Evolutionary conservation across 2,797 vertebrate species (phyloP).

Genomic region (Lepilemur ruficaudatus): DNA sequence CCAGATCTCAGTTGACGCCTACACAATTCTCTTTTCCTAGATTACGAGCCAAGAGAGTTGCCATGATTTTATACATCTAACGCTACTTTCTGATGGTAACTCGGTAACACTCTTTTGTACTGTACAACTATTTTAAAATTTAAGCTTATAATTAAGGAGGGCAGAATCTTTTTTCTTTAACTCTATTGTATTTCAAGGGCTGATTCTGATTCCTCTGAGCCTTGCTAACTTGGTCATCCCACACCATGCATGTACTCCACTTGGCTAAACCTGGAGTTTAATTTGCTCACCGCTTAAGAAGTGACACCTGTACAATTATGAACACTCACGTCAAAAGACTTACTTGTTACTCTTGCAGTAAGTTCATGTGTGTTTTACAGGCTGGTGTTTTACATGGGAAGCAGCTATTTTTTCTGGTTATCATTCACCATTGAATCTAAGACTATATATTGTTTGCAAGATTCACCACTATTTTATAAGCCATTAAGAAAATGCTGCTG

Average conservation of each 20-base stretch:
- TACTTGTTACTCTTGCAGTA: background rate
- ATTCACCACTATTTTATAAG: constrained; percentile 1
- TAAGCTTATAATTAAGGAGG: background rate
- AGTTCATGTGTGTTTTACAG: background rate
- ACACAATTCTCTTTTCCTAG: background rate
- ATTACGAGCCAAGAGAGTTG: background rate
- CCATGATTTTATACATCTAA: background rate
- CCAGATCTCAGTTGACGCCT: background rate
- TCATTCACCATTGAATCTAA: background rate
- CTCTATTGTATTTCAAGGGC: background rate
- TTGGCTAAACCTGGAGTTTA: background rate
- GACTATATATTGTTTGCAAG: background rate
- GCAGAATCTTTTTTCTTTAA: background rate
- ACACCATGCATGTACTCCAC: background rate
- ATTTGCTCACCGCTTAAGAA: background rate
- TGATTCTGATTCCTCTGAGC: background rate
- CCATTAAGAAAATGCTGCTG: constrained; percentile 14
- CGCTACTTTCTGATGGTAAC: background rate
- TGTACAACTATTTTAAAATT: background rate
- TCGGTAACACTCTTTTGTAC: background rate
- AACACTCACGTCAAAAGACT: background rate
- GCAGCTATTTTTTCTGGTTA: background rate
- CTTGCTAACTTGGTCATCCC: background rate
- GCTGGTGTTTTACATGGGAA: background rate
- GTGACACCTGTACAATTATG: background rate